Base-by-base conservation (phyloP, 1,140 invertebrate species). In the Formica selysi region DNA sequence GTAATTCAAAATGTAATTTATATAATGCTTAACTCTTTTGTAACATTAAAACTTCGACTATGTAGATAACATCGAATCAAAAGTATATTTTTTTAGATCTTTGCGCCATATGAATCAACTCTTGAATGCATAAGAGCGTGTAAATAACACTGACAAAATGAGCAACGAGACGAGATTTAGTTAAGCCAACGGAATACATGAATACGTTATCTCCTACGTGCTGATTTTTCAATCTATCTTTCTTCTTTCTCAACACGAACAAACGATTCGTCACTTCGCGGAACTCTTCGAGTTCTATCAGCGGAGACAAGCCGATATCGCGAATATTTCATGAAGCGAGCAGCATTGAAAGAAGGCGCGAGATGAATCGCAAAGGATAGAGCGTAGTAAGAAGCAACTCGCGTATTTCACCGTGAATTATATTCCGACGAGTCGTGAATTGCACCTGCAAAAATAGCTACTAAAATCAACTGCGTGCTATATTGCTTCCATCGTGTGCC, bases 151-250 rank as follows among this genome's bases (percentile, higher is more conserved):
- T 86, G 59, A 64, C 48, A 78, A 84, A 73, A 61, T 54, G 62
- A 79, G 74, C 74, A 74, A 86, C 38, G 51, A 59, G 78, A 89
- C 83, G 38, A 74, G 16, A 59, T 65, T 85, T 32, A 54, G 62
- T 70, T 71, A 78, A 51, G 59, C 64, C 44, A 41, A 36, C 19
- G 71, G 85, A 89, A 89, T 89, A 86, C 78, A 73, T 87, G 78
- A 86, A 89, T 90, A 90, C 44, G 38, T 89, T 79, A 89, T 83
- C 3, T 61, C 7, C 48, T 83, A 87, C 87, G 87, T 84, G 78
- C 67, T 26, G 76, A n/a, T 89, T 90, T 76, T 83, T 70, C 54
- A 84, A 89, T 87, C 78, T 83, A 48, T 22, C 41, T 61, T 57
- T 64, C 57, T 76, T 71, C 87, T 78, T 86, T 73, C 73, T 32